Evolutionary conservation across 1,140 invertebrate genomes (phyloP).

Genomic region (Sminthurides bifidus): DNA sequence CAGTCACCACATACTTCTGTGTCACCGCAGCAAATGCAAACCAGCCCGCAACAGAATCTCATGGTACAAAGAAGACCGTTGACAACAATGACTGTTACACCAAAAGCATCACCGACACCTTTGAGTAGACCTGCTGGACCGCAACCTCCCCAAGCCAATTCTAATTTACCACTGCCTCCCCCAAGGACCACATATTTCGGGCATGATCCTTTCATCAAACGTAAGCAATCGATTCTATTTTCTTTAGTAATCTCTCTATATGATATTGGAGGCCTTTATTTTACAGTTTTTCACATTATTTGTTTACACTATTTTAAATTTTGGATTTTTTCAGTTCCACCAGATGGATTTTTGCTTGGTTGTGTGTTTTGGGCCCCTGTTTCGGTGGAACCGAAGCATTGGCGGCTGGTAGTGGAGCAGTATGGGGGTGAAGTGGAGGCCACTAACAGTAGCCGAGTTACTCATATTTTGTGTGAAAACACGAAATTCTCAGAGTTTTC

Average conservation of each 20-base stretch:
- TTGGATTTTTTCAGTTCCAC: conserved; percentile 53
- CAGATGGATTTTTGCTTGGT: conserved; percentile 75
- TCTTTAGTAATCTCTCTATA: background rate
- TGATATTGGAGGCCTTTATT: background rate
- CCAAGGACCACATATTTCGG: conserved; percentile 59
- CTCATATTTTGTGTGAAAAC: conserved; percentile 81
- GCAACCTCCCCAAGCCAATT: background rate
- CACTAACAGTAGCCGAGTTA: conserved; percentile 68
- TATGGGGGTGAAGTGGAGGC: conserved; percentile 81
- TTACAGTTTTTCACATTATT: conserved; percentile 12
- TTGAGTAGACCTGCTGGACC: background rate
- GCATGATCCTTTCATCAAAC: conserved; percentile 70
- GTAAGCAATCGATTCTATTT: conserved; percentile 37
- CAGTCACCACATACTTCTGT: conserved; percentile 31
- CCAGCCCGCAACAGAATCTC: conserved; percentile 33
- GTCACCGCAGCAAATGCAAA: conserved; percentile 39
- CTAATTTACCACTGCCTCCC: conserved; percentile 23
- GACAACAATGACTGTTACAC: conserved; percentile 11
- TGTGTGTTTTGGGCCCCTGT: conserved; percentile 59
- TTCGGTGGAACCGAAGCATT: conserved; percentile 35
- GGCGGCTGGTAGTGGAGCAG: conserved; percentile 70
- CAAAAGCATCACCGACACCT: background rate
- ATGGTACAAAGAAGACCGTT: conserved; percentile 16
- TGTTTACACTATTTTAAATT: conserved; percentile 19
- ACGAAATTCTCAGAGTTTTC: conserved; percentile 78